Evolutionary conservation across 1,140 invertebrate species (phyloP), one percentile per base, ranked within the genome.

Genomic region (Drosophila orena): DNA sequence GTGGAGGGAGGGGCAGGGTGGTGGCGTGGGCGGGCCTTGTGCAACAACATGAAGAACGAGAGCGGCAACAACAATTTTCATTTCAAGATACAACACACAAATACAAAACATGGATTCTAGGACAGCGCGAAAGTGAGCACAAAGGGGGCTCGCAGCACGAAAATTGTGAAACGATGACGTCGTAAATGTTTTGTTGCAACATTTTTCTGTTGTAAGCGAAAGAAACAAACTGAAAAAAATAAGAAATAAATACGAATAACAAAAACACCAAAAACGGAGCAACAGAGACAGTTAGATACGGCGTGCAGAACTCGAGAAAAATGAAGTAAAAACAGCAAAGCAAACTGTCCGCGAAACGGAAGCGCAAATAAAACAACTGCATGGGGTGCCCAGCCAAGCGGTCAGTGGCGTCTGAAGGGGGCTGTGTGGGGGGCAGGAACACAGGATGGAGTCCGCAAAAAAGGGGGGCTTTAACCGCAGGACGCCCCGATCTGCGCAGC

Each of bases 161-260:
- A 86, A 88, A 86, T 86, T 86, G 83, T 88, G 79, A 79, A 86
- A 88, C 83, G 83, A 86, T 86, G 84, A 88, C 84, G 83, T 89
- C 77, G 84, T 89, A 89, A 89, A 89, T 89, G 85, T 84, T 84
- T 89, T 89, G 84, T 89, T 89, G 84, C 79, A 89, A 84, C 84
- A 65, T 76, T 88, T 79, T 78, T 64, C 68, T 59, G 35, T 71
- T 61, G 27, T 27, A 53, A 53, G 34, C 30, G n/a, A 15, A 44
- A 14, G 54, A 15, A 37, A 15, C 37, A 15, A 42, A 24, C 52
- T 22, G 17, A 27, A 42, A 14, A 49, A 15, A 11, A 12, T 1
- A 35, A 17, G 4, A 35, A 64, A 27, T n/a, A 44, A 30, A 37
- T 34, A 14, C 44, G 12, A 30, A 12, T 42, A 42, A 17, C 10